Evolutionary conservation across 2,797 vertebrate species (phyloP).

Genomic region (Siniperca scherzeri): DNA sequence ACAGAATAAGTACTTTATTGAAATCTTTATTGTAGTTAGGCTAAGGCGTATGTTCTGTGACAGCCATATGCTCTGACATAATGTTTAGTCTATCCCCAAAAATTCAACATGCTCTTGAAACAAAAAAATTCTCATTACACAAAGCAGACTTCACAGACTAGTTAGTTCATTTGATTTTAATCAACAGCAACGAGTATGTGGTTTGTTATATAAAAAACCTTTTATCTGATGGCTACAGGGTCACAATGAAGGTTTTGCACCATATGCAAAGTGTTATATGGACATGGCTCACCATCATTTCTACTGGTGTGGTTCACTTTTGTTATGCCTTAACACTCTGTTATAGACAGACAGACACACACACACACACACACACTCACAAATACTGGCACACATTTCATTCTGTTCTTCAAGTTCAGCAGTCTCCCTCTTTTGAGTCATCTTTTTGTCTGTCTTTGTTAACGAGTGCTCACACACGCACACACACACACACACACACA

Average conservation of each 20-base stretch:
- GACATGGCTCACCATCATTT: not conserved
- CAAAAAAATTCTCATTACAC: not conserved
- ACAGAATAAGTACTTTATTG: not conserved
- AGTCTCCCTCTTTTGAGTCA: constrained; percentile 50
- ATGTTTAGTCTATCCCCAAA: not conserved
- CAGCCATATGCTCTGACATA: not conserved
- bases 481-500: not conserved
- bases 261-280: not conserved
- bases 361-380: not conserved
- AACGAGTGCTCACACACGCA: not conserved
- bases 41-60: not conserved
- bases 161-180: not conserved
- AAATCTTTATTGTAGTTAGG: not conserved
- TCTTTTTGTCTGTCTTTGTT: constrained; percentile 41
- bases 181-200: not conserved
- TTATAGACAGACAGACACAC: not conserved
- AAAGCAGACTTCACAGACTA: not conserved
- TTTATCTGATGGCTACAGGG: not conserved
- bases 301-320: not conserved
- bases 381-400: constrained; percentile 1
- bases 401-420: constrained; percentile 17
- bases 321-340: not conserved
- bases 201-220: not conserved
- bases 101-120: not conserved
- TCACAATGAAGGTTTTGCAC: not conserved